Evolutionary conservation across 2,888 invertebrate species (phyloP).

Genomic region (Ecliptopera silaceata): DNA sequence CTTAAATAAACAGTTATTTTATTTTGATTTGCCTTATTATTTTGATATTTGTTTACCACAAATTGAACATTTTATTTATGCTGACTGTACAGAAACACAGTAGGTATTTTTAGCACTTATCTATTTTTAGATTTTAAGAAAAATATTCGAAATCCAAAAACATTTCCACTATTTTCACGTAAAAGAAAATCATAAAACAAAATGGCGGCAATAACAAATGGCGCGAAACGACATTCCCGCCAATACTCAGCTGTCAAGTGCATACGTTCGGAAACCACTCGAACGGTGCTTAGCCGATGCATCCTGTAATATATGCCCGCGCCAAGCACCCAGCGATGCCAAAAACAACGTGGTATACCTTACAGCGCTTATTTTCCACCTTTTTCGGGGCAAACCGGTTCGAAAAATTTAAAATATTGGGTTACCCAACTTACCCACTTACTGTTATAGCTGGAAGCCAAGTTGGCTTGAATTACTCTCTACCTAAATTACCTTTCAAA

Average conservation of each 20-base stretch:
- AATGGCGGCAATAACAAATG: slow-evolving; percentile 38
- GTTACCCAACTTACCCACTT: slow-evolving; percentile 17
- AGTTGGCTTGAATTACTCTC: neutral
- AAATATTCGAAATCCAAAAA: neutral
- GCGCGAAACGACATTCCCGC: slow-evolving; percentile 37
- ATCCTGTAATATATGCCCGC: slow-evolving; percentile 35
- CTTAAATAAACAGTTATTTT: no score
- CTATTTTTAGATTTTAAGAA: neutral
- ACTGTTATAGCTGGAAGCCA: neutral
- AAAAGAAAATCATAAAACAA: slow-evolving; percentile 35
- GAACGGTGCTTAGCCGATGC: slow-evolving; percentile 38
- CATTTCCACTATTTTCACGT: slow-evolving; percentile 19
- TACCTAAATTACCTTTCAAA: no score
- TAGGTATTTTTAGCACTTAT: no score
- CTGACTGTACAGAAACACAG: no score
- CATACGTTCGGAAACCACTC: slow-evolving; percentile 36
- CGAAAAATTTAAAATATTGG: slow-evolving; percentile 22
- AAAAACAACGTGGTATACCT: slow-evolving; percentile 32
- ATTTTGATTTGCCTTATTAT: no score
- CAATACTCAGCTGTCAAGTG: slow-evolving; percentile 40
- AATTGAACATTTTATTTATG: no score
- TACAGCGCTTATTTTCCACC: slow-evolving; percentile 5
- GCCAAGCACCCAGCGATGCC: slow-evolving; percentile 31
- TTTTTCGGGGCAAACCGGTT: slow-evolving; percentile 15
- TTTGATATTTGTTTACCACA: no score